A percentile compares a stretch with the other conserved stretches of the same genome.
Conservation (phyloP, 2,113 vertebrate genomes). For the Eulacestoma nigropectus region DNA sequence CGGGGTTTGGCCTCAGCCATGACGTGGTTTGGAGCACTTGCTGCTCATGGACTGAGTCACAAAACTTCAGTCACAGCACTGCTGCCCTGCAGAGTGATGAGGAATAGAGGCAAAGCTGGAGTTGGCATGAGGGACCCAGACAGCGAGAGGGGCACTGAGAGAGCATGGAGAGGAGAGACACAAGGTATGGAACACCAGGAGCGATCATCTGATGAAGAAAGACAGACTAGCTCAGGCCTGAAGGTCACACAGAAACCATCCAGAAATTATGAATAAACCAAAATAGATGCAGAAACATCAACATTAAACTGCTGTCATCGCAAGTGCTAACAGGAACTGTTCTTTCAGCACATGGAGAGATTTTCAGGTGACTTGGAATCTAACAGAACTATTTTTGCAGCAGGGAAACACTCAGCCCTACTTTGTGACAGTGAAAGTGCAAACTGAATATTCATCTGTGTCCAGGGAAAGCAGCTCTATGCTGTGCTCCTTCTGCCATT, state of each 20-base stretch:
- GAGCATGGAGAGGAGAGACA: not conserved
- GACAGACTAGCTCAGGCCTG: not conserved
- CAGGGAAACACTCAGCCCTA: not conserved
- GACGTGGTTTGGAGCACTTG: not conserved
- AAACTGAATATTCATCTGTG: not conserved
- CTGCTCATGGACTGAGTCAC: constrained; percentile 3
- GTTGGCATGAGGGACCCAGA: not conserved
- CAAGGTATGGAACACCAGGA: constrained; percentile 6
- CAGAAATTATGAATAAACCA: not conserved
- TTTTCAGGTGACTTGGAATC: not conserved
- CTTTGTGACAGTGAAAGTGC: not conserved
- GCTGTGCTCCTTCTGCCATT: not conserved
- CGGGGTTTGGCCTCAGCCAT: not conserved
- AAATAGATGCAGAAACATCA: not conserved
- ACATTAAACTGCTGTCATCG: not conserved
- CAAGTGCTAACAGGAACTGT: not conserved
- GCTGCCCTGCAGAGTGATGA: not conserved
- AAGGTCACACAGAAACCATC: not conserved
- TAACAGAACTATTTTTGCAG: not conserved
- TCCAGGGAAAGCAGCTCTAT: not conserved
- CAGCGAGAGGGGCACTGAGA: not conserved
- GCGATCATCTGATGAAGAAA: constrained; percentile 15
- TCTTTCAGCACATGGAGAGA: not conserved
- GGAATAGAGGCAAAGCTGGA: not conserved
- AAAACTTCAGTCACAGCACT: not conserved